Conservation (phyloP, 2,888 invertebrate genomes). For the Oligia strigilis region DNA sequence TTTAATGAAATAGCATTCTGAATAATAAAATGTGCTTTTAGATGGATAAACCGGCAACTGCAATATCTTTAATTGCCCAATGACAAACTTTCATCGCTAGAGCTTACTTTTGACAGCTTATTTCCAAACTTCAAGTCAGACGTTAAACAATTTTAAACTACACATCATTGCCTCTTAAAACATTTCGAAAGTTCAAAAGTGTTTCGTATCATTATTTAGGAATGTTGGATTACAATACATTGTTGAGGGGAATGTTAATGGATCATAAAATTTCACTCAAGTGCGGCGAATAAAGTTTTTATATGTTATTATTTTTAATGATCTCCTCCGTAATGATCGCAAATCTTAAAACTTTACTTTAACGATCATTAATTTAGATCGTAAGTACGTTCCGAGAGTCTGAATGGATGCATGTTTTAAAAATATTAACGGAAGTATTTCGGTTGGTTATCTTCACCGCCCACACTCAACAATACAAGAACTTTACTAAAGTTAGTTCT, state of each 20-base stretch:
- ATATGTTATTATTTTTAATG: conserved; percentile 25
- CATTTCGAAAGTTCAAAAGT: conserved; percentile 13
- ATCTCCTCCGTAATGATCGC: conserved; percentile 8
- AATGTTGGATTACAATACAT: conserved; percentile 29
- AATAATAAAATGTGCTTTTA: not conserved
- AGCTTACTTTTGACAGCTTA: no score
- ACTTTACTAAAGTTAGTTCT: conserved; percentile 27
- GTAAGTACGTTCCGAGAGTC: conserved; percentile 15
- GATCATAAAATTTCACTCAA: conserved; percentile 19
- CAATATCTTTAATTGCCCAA: not conserved
- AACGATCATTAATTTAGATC: conserved; percentile 24
- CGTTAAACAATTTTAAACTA: not conserved
- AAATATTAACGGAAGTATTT: conserved; percentile 44
- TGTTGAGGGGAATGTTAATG: conserved; percentile 19
- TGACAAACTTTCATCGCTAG: not conserved
- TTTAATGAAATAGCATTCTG: not conserved
- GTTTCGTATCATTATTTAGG: not conserved
- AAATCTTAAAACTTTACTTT: conserved; percentile 29
- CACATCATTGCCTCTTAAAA: not conserved
- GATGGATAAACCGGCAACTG: not conserved
- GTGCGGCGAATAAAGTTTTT: conserved; percentile 27
- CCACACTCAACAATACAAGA: conserved; percentile 38
- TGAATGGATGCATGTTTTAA: conserved; percentile 23
- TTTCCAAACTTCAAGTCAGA: conserved; percentile 3
- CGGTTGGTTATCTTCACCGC: conserved; percentile 14